Conservation (phyloP, 2,888 invertebrate genomes). For the Blastobasis lacticolella region DNA sequence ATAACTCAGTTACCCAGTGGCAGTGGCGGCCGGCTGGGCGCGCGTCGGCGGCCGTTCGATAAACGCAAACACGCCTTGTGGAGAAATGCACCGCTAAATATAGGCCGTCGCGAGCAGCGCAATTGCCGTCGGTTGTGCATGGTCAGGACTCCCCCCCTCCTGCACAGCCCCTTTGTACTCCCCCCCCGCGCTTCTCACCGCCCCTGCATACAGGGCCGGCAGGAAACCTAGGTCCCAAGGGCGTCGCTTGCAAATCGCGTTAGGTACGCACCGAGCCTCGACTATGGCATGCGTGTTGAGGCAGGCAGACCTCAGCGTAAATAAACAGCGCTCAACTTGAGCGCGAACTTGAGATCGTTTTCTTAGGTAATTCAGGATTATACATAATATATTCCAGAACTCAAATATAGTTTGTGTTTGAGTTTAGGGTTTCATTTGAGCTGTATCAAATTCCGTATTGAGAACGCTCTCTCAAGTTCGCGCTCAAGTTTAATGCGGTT, state of each 20-base stretch:
- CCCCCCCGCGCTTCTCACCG: slow-evolving; percentile 11
- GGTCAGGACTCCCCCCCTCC: slow-evolving; percentile 54
- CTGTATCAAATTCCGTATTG: no score
- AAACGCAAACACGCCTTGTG: slow-evolving; percentile 19
- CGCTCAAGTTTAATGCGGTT: no score
- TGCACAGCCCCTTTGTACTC: slow-evolving; percentile 20
- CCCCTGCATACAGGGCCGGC: slow-evolving; percentile 23
- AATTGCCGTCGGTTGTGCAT: slow-evolving; percentile 54
- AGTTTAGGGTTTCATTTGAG: background rate
- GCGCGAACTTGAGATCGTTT: no score
- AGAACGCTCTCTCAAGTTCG: no score
- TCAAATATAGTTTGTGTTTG: background rate
- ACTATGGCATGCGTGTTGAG: background rate
- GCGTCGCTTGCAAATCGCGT: slow-evolving; percentile 2
- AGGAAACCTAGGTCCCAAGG: slow-evolving; percentile 14
- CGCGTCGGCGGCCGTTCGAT: slow-evolving; percentile 19
- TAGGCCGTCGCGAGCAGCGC: slow-evolving; percentile 39
- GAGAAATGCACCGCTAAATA: slow-evolving; percentile 64
- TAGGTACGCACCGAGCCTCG: background rate
- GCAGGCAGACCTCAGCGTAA: background rate
- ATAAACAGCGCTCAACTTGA: no score
- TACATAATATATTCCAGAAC: no score
- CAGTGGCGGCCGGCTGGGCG: background rate
- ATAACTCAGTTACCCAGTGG: no score
- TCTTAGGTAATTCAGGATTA: no score